phyloP scores from a whole-genome alignment of 1,140 invertebrate genomes.

The Trichonephila clavata region DNA sequence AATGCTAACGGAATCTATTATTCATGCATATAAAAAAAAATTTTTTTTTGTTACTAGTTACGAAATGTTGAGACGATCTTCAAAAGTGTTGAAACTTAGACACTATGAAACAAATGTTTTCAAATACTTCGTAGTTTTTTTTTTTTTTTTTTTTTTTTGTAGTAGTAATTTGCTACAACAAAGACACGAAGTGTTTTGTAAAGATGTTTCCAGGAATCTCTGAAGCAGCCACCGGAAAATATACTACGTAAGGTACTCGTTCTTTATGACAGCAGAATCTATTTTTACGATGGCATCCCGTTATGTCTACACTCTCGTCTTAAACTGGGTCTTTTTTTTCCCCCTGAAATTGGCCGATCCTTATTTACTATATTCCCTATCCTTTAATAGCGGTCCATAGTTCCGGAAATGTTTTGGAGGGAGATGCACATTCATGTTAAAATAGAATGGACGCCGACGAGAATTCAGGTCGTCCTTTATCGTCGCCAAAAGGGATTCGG shows the following conservation, averaged over 20 bases:
- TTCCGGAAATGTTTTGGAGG: slow-evolving; percentile 5
- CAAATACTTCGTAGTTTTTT: too few species aligned
- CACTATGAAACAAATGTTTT: too few species aligned
- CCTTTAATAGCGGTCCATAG: background rate
- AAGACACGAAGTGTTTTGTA: background rate
- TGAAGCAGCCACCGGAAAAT: background rate
- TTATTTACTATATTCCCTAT: background rate
- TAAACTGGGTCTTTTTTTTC: background rate
- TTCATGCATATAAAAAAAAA: too few species aligned
- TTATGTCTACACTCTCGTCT: background rate
- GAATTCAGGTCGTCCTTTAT: background rate
- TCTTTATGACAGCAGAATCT: background rate
- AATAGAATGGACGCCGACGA: background rate
- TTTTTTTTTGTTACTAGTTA: too few species aligned
- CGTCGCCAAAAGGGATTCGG: slow-evolving; percentile 11
- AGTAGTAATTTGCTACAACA: background rate
- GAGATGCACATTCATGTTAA: background rate
- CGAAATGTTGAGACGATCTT: too few species aligned
- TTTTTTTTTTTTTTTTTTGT: too few species aligned
- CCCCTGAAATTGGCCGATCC: background rate
- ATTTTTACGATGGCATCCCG: slow-evolving; percentile 15
- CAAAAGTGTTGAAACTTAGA: too few species aligned
- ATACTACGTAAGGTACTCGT: background rate
- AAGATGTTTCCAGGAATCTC: background rate
- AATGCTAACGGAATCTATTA: too few species aligned